Evolutionary conservation across 2,797 vertebrate species (phyloP).

Genomic region (Eurystomus glaucurus): DNA sequence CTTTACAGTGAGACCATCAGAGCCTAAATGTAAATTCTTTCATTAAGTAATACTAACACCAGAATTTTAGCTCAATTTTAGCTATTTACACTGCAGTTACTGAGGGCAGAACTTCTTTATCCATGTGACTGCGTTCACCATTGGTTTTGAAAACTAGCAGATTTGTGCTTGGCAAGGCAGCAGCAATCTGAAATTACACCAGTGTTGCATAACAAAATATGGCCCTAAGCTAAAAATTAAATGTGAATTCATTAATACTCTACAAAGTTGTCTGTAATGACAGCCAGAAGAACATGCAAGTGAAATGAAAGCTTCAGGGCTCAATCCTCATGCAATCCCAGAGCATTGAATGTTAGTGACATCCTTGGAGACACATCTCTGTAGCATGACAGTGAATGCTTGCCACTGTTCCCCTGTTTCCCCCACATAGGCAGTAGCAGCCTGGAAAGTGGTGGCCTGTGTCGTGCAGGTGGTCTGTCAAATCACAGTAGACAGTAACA

Average conservation of each 20-base stretch:
- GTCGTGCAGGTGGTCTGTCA: background rate
- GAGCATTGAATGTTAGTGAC: background rate
- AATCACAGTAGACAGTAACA: background rate
- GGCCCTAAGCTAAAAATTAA: constrained; percentile 11
- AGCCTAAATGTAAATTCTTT: background rate
- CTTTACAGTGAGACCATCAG: background rate
- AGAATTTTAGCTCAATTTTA: background rate
- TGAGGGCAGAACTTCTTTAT: background rate
- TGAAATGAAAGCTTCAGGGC: background rate
- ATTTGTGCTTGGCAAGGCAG: background rate
- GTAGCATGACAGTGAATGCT: background rate
- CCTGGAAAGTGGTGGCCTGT: background rate
- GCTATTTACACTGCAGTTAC: background rate
- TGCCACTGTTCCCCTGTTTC: background rate
- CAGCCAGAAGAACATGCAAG: background rate
- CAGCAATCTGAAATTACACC: constrained; percentile 20
- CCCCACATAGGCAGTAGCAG: background rate
- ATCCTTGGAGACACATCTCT: background rate
- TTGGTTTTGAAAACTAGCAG: background rate
- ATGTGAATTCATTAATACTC: background rate
- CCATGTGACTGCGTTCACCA: background rate
- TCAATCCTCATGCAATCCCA: background rate
- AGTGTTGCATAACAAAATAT: constrained; percentile 6
- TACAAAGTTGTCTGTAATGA: background rate
- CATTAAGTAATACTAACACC: background rate